Conservation (phyloP, 2,797 vertebrate genomes). For the Linurgus olivaceus region DNA sequence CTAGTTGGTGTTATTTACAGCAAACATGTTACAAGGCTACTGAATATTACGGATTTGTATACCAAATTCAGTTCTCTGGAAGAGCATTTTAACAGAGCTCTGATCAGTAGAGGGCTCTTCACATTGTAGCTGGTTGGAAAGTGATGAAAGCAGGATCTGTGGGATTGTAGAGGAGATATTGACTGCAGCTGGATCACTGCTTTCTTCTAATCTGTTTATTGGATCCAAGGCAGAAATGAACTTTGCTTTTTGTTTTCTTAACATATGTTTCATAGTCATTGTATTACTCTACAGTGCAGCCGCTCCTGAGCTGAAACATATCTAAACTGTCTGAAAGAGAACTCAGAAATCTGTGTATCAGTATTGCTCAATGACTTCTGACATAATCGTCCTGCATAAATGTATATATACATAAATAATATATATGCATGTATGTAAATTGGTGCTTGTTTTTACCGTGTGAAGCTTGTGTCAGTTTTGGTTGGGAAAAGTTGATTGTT, state of each 20-base stretch:
- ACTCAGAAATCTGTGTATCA: not conserved
- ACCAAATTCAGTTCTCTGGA: not conserved
- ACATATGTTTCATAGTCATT: not conserved
- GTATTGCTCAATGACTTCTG: not conserved
- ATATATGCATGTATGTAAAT: not conserved
- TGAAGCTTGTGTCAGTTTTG: not conserved
- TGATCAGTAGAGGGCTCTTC: not conserved
- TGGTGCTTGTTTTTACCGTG: not conserved
- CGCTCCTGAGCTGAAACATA: not conserved
- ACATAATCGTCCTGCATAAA: not conserved
- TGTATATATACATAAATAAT: no score
- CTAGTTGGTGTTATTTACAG: not conserved
- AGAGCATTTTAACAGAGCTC: not conserved
- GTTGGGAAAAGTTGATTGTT: not conserved
- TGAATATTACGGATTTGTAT: not conserved
- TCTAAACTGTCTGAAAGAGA: not conserved
- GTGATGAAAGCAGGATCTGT: not conserved
- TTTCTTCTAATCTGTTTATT: not conserved
- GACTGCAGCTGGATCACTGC: not conserved
- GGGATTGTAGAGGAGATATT: not conserved
- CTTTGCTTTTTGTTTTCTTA: not conserved
- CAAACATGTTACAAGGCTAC: not conserved
- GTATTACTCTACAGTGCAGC: not conserved
- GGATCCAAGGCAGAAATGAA: not conserved
- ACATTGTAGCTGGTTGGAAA: not conserved